Conservation (phyloP, 2,113 vertebrate species). For the Brachypodius melanocephalos region DNA sequence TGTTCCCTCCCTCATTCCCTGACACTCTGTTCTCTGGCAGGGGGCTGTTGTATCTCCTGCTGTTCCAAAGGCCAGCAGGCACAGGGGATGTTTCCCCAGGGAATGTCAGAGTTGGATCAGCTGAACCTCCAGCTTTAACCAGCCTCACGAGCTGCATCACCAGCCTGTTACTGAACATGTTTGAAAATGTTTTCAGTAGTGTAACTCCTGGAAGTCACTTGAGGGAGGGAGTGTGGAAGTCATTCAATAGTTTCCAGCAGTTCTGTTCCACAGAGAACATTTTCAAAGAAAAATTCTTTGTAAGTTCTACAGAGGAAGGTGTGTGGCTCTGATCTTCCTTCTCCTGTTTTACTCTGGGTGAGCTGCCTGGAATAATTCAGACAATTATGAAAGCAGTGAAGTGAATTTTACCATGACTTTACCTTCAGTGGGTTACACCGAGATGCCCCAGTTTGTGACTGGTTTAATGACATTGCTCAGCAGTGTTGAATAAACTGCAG, state of each 20-base stretch:
- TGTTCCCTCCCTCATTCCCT: not conserved
- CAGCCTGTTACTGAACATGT: not conserved
- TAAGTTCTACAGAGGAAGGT: not conserved
- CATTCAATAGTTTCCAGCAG: not conserved
- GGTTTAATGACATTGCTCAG: not conserved
- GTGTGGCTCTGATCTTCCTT: not conserved
- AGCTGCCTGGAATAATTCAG: not conserved
- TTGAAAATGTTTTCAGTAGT: not conserved
- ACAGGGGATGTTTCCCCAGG: rapidly evolving
- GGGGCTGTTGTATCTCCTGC: not conserved
- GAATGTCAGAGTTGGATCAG: not conserved
- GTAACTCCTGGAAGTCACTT: not conserved
- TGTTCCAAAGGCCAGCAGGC: not conserved
- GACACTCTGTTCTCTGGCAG: not conserved
- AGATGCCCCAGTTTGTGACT: not conserved
- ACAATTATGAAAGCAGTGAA: not conserved
- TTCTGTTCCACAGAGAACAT: not conserved
- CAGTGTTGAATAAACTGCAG: conserved; percentile 31
- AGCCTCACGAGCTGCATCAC: rapidly evolving
- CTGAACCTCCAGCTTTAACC: not conserved
- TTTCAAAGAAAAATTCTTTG: not conserved
- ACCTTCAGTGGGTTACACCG: not conserved
- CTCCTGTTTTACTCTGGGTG: not conserved
- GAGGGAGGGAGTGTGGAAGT: not conserved
- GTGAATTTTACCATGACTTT: not conserved